Evolutionary conservation across 2,797 vertebrate species (phyloP).

Genomic region (Macropodus opercularis): DNA sequence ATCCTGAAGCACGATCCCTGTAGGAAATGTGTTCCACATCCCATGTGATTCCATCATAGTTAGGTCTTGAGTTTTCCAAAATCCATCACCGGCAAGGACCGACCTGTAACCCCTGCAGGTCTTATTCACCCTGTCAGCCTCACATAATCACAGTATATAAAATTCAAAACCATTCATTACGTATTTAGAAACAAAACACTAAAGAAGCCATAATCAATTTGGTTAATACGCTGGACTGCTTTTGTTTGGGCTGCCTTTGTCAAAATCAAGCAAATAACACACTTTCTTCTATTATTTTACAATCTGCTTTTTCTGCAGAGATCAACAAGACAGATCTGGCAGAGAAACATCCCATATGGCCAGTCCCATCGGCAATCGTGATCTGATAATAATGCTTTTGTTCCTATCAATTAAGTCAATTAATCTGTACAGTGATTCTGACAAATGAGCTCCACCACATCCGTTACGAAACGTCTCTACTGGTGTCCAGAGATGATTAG

Average conservation of each 20-base stretch:
- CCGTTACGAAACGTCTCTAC: conserved; percentile 5
- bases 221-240: neutral
- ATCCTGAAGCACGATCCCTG: conserved; percentile 29
- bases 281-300: conserved; percentile 18
- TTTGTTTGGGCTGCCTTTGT: conserved; percentile 11
- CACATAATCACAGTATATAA: neutral
- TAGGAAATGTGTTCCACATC: conserved; percentile 22
- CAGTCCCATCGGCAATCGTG: conserved; percentile 32
- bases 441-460: conserved; percentile 21
- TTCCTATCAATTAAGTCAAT: conserved; percentile 5
- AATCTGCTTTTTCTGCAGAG: conserved; percentile 28
- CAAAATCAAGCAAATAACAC: conserved; percentile 17
- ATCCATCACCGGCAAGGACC: conserved; percentile 11
- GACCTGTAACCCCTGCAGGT: conserved; percentile 6
- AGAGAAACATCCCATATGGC: conserved; percentile 33
- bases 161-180: neutral
- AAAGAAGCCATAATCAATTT: neutral
- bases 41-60: conserved; percentile 9
- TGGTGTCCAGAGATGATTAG: conserved; percentile 27
- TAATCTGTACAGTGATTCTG: conserved; percentile 8
- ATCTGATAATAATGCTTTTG: conserved; percentile 26
- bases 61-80: neutral
- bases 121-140: conserved; percentile 2
- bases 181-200: no score
- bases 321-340: conserved; percentile 37